Evolutionary conservation across 1,140 invertebrate species (phyloP).

Genomic region (Platyscapa corneri): DNA sequence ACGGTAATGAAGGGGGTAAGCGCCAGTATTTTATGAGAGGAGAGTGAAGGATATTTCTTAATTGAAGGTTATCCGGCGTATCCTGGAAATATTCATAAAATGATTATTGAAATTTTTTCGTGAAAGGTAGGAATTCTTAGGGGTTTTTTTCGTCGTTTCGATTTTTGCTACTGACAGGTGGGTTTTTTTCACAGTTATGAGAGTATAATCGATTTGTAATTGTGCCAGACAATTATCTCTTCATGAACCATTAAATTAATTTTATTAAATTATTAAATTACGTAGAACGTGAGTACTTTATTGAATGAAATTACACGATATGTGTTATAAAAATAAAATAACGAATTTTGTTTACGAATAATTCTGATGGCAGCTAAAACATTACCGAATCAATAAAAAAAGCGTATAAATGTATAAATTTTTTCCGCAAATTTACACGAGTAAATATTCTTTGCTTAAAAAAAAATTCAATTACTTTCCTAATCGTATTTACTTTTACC

Average conservation of each 20-base stretch:
- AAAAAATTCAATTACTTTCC: not conserved
- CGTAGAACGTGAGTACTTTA: not conserved
- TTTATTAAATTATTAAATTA: not conserved
- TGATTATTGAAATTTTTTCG: conserved; percentile 20
- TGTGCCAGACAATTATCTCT: not conserved
- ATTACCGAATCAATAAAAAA: too few relatives aligned
- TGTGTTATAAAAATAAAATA: not conserved
- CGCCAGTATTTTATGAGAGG: not conserved
- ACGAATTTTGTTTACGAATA: too few relatives aligned
- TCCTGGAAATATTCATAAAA: conserved; percentile 17
- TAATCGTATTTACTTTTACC: not conserved
- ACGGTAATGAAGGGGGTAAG: conserved; percentile 20
- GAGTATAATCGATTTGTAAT: conserved; percentile 1
- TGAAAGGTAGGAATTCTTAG: conserved; percentile 11
- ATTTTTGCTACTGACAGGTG: not conserved
- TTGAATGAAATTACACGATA: not conserved
- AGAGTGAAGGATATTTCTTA: conserved; percentile 21
- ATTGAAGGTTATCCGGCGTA: conserved; percentile 14
- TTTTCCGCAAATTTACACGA: not conserved
- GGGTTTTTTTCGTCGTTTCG: not conserved
- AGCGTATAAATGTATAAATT: too few relatives aligned
- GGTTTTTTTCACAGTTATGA: not conserved
- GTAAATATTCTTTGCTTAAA: not conserved
- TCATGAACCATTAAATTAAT: not conserved
- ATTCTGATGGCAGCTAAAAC: too few relatives aligned